These are phyloP conservation scores for Solenopsis invicta DNA, from an alignment of 1,140 invertebrate genomes.

Conservation along the genomic window DNA sequence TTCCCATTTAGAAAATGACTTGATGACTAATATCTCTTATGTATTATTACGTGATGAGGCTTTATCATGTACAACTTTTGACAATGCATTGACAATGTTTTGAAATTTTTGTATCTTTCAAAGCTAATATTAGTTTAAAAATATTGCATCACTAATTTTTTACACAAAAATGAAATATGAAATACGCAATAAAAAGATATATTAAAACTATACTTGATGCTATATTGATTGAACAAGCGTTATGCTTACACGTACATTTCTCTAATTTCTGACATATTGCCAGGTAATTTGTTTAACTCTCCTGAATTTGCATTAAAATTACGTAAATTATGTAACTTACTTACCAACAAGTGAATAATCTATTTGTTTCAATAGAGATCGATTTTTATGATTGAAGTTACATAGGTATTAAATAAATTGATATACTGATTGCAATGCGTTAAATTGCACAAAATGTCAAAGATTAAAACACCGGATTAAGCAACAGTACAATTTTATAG, in stretches of 20 bases:
- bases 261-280: background rate
- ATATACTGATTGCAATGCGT: background rate
- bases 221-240: background rate
- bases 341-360: background rate
- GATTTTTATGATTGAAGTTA: background rate
- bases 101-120: background rate
- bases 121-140: slow-evolving; percentile 6
- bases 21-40: background rate
- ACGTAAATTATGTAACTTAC: background rate
- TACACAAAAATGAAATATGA: slow-evolving; percentile 30
- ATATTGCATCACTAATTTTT: background rate
- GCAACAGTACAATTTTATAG: background rate
- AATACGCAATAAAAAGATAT: background rate
- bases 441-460: background rate
- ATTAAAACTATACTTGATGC: background rate
- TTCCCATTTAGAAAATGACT: background rate
- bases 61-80: slow-evolving; percentile 34
- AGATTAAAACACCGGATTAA: background rate
- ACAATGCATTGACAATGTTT: slow-evolving; percentile 4
- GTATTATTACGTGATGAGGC: slow-evolving; percentile 49
- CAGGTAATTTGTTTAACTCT: background rate
- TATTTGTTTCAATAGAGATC: background rate
- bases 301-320: background rate
- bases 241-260: background rate
- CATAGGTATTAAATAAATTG: background rate